Evolutionary conservation across 2,888 invertebrate species (phyloP), one percentile per base, ranked within the genome.

Genomic region (Agrochola lota): DNA sequence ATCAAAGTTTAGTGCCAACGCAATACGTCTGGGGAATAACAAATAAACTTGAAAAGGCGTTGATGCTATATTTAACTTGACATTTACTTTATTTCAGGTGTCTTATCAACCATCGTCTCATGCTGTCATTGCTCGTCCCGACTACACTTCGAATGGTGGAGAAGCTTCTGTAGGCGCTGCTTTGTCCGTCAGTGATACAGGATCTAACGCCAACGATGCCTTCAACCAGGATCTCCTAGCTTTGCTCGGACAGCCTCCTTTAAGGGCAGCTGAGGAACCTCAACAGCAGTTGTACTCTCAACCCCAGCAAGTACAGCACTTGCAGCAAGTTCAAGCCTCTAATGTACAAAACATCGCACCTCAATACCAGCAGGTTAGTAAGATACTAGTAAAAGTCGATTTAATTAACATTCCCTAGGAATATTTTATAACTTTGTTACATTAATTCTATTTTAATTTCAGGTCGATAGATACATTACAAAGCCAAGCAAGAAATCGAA

Each of bases 131-230:
- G 93, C 96, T 30, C 95, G 96, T 46, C 96, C 96, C 1, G 92
- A 94, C 77, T 95, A 92, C 88, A 91, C 94, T 0, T 92, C 94
- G 4, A 95, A 95, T 60, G 96, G 96, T 2, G 96, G 95, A 1
- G 96, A 96, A 85, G 96, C 96, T 0, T 96, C 96, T 8, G 96
- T 96, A 1, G 96, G 96, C 12, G 96, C 96, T 7, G 96, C 96
- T 2, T 88, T 96, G 20, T 94, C 96, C 2, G 96, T 96, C 73
- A 95, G 95, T 71, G 96, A 96, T 80, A 92, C 92, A 17, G 94
- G 94, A 43, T 91, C 94, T 2, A 91, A 85, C 71, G 85, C 92
- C 1, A 88, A 91, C 30, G 89, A 92, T 69, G 74, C 93, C 2
- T 95, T 92, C 80, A 94, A 95, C 66, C 95, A 94, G 57, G 95